These are phyloP conservation scores for Channa striata DNA, from an alignment of 2,797 vertebrate genomes.

Conservation along the genomic window DNA sequence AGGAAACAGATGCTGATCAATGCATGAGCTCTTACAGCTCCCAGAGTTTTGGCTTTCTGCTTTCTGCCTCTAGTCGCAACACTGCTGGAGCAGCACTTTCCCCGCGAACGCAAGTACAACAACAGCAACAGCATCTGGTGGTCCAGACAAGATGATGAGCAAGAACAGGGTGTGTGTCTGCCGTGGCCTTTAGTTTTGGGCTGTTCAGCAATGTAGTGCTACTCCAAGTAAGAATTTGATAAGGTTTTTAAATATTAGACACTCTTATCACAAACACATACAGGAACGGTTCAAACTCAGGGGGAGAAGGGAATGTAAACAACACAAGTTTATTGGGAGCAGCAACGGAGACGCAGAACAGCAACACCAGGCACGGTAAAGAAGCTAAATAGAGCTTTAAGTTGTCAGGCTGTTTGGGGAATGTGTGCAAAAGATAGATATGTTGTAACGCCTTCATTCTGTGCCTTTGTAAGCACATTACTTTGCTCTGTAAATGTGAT, in stretches of 20 bases:
- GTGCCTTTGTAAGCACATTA: no score
- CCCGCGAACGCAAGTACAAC: conserved; percentile 7
- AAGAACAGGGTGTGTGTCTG: not conserved
- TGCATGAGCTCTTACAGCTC: conserved; percentile 61
- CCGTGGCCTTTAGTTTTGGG: not conserved
- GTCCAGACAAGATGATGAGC: conserved; percentile 7
- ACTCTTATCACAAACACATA: not conserved
- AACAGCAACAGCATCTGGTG: conserved; percentile 29
- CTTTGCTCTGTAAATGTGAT: no score
- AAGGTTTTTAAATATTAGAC: not conserved
- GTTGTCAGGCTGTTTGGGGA: not conserved
- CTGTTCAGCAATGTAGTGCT: not conserved
- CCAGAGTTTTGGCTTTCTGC: conserved; percentile 46
- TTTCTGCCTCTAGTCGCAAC: conserved; percentile 44
- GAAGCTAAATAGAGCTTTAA: no score
- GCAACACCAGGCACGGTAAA: no score
- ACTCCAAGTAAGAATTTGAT: not conserved
- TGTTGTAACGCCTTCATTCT: not conserved
- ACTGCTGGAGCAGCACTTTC: conserved; percentile 45
- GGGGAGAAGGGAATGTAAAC: not conserved
- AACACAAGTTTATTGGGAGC: not conserved
- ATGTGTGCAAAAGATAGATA: not conserved
- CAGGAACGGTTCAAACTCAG: no score
- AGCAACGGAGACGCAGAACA: not conserved
- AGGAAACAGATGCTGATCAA: conserved; percentile 62